Base-by-base conservation (phyloP, 30 jellyfish, hydroid and myxozoan genomes). In the Haliclystus octoradiatus region DNA sequence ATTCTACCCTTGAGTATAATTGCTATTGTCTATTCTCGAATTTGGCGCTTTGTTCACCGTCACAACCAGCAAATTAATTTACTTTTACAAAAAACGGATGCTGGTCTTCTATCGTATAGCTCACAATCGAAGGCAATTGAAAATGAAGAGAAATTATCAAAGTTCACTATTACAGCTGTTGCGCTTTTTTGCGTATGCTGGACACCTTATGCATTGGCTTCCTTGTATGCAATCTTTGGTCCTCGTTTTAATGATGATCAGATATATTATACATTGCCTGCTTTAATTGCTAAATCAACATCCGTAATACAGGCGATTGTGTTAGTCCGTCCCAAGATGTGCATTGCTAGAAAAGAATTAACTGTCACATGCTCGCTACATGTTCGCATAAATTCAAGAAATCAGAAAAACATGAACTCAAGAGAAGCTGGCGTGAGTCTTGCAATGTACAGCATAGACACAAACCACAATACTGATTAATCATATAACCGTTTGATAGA, bases 1-100 rank as follows among this genome's bases (percentile, higher is more conserved):
- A 3, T 78, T 34, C 27, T 78, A 46, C 92, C 92, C 1, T 28
- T 69, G 15, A 31, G 26, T 14, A 27, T 68, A 9, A 53, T 78
- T 14, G 65, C 15, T 0, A 4, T 25, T 34, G 68, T 76, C 71
- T 78, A 78, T 66, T 14, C 40, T 3, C 46, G 40, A 25, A 78
- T 78, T 3, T 61, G 50, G 62, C 13, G 2, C 14, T 31, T 49
- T 23, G 72, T 78, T 60, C 62, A 50, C 13, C 9, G 57, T 5
- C 57, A 40, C 19, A 40, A 40, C 19, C 9, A 40, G 9, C 14
- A 40, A 40, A 5, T 40, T 40, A 40, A 40, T 19, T 5, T 9
- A 9, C 57, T 40, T 19, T 40, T 40, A 19, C 9, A 19, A 40
- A 19, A 40, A 19, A 9, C 57, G 19, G 14, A 19, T 5, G 57